Conservation (phyloP, 30 jellyfish, hydroid and myxozoan species). For the Morbakka virulenta region DNA sequence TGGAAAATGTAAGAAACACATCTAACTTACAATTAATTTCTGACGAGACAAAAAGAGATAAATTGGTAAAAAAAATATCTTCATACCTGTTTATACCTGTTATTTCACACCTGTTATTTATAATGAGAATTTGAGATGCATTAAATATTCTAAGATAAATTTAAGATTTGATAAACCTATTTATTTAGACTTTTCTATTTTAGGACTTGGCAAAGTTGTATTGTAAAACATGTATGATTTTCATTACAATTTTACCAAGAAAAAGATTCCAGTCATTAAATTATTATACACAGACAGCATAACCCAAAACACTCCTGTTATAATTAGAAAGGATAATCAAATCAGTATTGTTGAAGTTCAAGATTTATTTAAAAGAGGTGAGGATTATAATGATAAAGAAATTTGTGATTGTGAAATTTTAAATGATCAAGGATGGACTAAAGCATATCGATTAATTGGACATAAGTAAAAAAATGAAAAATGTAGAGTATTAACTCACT, state of each 20-base stretch:
- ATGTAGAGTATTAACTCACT: no score
- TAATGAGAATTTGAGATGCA: constrained; percentile 31
- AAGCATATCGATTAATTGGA: not conserved
- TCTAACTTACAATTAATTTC: constrained; percentile 28
- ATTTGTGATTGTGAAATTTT: constrained; percentile 5
- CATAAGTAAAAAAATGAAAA: constrained; percentile 10
- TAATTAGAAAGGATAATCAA: no score
- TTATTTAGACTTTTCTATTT: constrained; percentile 40
- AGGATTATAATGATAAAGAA: not conserved
- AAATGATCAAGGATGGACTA: not conserved
- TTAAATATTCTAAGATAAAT: constrained; percentile 17
- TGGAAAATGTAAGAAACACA: constrained; percentile 58
- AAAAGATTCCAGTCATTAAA: constrained; percentile 7
- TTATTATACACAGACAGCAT: constrained; percentile 62
- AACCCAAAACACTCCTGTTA: no score
- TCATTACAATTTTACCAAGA: constrained; percentile 41
- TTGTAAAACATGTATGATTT: constrained; percentile 82
- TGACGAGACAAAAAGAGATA: not conserved
- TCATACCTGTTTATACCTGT: no score
- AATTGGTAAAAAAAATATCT: constrained; percentile 27
- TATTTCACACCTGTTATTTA: constrained; percentile 23
- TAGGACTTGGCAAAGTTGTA: constrained; percentile 39
- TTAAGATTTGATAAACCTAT: constrained; percentile 39
- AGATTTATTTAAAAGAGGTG: constrained; percentile 23
- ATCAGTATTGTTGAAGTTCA: not conserved